Base-by-base conservation (phyloP, 2,113 vertebrate species). In the Bagarius yarrelli region DNA sequence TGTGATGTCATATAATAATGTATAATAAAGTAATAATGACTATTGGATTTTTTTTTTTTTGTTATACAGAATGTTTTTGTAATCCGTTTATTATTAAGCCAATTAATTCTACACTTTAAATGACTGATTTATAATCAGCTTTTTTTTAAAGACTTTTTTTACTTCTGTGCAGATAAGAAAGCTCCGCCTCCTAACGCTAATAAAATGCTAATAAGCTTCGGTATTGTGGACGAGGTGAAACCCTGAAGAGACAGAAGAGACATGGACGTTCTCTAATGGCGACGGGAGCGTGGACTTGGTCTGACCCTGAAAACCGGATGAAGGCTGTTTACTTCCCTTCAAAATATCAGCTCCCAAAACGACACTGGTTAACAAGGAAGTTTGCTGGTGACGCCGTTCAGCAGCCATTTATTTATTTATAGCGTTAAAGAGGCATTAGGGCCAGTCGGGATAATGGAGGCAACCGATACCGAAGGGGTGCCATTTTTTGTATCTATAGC, bases 251-350 rank as follows among this genome's bases (percentile, higher is more conserved):
- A 79, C 6, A 64, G 11, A 55, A 32, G 60, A 70, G 60, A 63
- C 59, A 5, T 1, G 0, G n/a, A 21, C 47, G 40, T 13, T 60
- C 55, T 76, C 27, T 60, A 61, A 50, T 21, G 70, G 75, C 36
- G 13, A 36, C 21, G 30, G 61, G 8, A 53, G 47, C 19, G 70
- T 72, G 27, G 70, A 72, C 70, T 53, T 25, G 16, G 16, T 19
- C 47, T 72, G 70, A 72, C 70, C 70, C 18, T 16, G 18, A 23
- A 30, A 69, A 16, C 16, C 44, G 53, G 79, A 81, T 81, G 21
- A 81, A 73, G 57, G 57, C 57, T 81, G 57, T 80, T 80, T 64
- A 36, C 44, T 50, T 53, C 40, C 50, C 56, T 52, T 53, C 21
- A 60, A 72, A 57, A 61, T 47, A 55, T 64, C 69, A 40, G 40